Evolutionary conservation across 1,140 invertebrate genomes (phyloP).

Genomic region (Pentalonia nigronervosa): DNA sequence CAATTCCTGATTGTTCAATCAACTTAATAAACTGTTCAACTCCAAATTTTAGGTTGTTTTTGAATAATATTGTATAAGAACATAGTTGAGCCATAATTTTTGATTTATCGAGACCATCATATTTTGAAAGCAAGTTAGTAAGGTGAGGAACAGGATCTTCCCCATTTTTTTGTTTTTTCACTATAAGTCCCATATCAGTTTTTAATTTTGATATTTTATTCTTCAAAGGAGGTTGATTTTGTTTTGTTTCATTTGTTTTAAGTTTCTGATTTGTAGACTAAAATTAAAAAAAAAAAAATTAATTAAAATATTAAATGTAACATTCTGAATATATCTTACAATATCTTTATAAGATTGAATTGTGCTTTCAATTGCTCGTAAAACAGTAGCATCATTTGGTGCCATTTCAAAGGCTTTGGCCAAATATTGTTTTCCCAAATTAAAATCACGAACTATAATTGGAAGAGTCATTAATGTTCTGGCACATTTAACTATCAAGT

Average conservation of each 20-base stretch:
- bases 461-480: constrained; percentile 40
- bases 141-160: neutral
- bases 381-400: constrained; percentile 25
- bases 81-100: constrained; percentile 44
- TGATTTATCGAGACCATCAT: neutral
- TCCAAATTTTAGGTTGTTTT: neutral
- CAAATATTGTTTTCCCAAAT: constrained; percentile 29
- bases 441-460: constrained; percentile 10
- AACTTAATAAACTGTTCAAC: neutral
- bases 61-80: constrained; percentile 29
- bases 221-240: neutral
- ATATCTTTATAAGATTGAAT: neutral
- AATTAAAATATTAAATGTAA: neutral
- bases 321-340: neutral
- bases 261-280: neutral
- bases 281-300: neutral
- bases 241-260: neutral
- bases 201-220: neutral
- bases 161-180: neutral
- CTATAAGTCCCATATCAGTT: neutral
- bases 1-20: neutral
- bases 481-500: constrained; percentile 16
- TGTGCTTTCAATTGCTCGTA: neutral
- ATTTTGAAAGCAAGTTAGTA: neutral
- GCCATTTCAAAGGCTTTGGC: neutral